Evolutionary conservation across 2,888 invertebrate genomes (phyloP).

Genomic region (Hartigia nigra): DNA sequence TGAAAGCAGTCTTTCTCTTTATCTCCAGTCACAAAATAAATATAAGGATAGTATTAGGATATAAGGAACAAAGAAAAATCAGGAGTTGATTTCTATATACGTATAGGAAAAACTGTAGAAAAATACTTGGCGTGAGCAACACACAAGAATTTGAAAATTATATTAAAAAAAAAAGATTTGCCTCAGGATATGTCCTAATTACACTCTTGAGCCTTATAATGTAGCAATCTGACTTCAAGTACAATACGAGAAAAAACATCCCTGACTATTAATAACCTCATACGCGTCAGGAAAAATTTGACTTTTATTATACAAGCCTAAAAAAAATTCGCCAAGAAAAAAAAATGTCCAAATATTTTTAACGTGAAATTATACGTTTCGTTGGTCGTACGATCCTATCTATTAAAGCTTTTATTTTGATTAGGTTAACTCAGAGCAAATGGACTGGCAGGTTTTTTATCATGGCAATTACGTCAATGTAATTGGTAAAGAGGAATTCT

Average conservation of each 20-base stretch:
- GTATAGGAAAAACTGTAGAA: background rate
- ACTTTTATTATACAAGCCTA: background rate
- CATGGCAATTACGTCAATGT: background rate
- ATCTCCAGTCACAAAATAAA: background rate
- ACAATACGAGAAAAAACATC: too few relatives aligned
- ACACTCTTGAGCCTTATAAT: conserved; percentile 36
- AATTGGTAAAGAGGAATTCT: background rate
- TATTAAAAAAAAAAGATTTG: background rate
- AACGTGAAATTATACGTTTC: background rate
- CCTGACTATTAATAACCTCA: background rate
- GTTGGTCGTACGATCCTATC: background rate
- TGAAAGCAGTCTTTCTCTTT: background rate
- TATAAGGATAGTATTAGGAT: too few relatives aligned
- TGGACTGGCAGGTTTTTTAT: background rate
- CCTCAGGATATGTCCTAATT: conserved; percentile 45
- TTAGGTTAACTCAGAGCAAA: background rate
- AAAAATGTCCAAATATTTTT: background rate
- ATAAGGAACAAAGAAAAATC: background rate
- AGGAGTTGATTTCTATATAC: background rate
- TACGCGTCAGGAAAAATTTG: background rate
- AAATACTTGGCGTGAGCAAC: background rate
- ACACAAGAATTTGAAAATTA: background rate
- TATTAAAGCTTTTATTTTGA: background rate
- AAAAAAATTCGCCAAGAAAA: background rate
- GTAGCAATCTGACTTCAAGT: conserved; percentile 30